A percentile compares a stretch with the other conserved stretches of the same genome.
These are phyloP conservation scores for Triplophysa yarkandensis DNA, from an alignment of 2,797 vertebrate species.

Conservation along the genomic window DNA sequence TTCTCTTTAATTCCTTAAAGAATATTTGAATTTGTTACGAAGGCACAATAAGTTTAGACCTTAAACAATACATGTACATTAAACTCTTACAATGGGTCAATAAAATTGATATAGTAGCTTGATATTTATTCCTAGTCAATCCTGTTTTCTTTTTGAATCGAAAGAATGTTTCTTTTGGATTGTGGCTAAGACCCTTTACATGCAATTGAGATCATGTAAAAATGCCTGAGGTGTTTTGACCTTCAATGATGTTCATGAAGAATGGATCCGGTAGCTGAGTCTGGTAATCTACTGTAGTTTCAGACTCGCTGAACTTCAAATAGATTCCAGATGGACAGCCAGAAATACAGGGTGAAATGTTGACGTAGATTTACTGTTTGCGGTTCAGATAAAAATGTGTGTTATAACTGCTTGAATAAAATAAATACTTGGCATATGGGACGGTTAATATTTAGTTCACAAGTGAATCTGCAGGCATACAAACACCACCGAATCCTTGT, in stretches of 20 bases:
- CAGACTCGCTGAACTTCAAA: constrained; percentile 37
- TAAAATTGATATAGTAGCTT: not conserved
- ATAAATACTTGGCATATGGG: constrained; percentile 28
- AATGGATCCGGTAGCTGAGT: constrained; percentile 45
- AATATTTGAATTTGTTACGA: too few species aligned
- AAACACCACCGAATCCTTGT: constrained; percentile 24
- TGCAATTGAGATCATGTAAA: constrained; percentile 26
- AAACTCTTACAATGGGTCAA: too few species aligned
- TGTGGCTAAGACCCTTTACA: constrained; percentile 14
- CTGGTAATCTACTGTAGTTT: constrained; percentile 45
- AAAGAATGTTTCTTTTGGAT: constrained; percentile 28
- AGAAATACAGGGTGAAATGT: constrained; percentile 31
- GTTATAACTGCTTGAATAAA: constrained; percentile 16
- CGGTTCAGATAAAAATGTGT: constrained; percentile 16
- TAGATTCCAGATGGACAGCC: constrained; percentile 49
- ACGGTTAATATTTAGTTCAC: constrained; percentile 30
- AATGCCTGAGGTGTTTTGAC: constrained; percentile 23
- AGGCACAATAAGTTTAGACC: not conserved
- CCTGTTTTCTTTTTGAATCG: constrained; percentile 27
- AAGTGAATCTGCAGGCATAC: constrained; percentile 26
- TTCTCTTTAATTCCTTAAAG: too few species aligned
- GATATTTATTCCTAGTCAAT: constrained; percentile 10
- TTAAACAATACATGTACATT: too few species aligned
- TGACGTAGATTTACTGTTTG: constrained; percentile 33
- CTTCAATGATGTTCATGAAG: constrained; percentile 43